Evolutionary conservation across 1,140 invertebrate species (phyloP).

Genomic region (Trichonephila inaurata): DNA sequence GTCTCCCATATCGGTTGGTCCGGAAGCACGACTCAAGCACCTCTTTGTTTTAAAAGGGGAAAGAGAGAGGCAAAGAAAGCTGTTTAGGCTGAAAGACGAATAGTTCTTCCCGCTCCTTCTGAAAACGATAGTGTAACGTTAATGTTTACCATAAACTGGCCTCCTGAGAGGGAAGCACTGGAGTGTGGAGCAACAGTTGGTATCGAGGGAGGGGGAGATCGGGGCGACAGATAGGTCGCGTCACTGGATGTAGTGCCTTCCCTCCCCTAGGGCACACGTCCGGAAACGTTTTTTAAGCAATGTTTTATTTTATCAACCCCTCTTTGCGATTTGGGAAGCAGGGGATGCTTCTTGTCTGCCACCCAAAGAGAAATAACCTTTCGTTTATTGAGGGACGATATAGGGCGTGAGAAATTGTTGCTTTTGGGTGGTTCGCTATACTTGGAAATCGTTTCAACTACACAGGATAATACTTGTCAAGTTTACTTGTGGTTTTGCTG

Average conservation of each 20-base stretch:
- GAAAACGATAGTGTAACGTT: constrained; percentile 74
- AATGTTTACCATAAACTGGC: constrained; percentile 74
- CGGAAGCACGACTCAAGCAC: constrained; percentile 41
- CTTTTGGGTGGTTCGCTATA: not conserved
- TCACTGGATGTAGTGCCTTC: constrained; percentile 32
- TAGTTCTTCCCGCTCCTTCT: not conserved
- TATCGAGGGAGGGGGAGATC: constrained; percentile 31
- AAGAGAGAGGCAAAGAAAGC: constrained; percentile 8
- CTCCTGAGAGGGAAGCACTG: constrained; percentile 39
- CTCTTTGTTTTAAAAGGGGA: constrained; percentile 60
- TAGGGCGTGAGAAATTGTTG: constrained; percentile 71
- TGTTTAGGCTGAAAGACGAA: constrained; percentile 47
- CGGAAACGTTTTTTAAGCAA: constrained; percentile 45
- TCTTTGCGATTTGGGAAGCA: not conserved
- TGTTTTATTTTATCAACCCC: constrained; percentile 51
- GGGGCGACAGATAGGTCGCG: constrained; percentile 45
- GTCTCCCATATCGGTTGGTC: constrained; percentile 30
- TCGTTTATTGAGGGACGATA: constrained; percentile 58
- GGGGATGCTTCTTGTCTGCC: constrained; percentile 1
- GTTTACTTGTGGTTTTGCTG: not conserved
- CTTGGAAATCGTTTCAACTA: not conserved
- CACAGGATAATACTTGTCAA: constrained; percentile 1
- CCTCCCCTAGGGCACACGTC: constrained; percentile 58
- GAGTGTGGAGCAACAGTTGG: constrained; percentile 73
- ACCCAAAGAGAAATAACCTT: constrained; percentile 64